Evolutionary conservation across 2,888 invertebrate genomes (phyloP), one percentile per base, ranked within the genome.

Genomic region (Osmoderma eremita): DNA sequence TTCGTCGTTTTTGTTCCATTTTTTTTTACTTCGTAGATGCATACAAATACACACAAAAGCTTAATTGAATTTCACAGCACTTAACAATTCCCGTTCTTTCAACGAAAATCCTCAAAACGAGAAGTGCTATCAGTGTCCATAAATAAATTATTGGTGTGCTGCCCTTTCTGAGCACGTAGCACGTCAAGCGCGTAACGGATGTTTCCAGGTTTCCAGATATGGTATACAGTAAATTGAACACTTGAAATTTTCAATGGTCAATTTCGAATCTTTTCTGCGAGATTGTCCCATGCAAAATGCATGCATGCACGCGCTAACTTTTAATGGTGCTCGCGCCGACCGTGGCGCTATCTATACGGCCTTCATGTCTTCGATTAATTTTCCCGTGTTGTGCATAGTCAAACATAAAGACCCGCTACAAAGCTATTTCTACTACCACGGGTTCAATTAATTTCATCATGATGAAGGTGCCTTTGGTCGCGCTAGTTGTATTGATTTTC

Each of bases 381-480:
- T 61, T 45, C 39, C 45, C 17, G 45, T 61, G 30, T 45, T 8
- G 30, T 30, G 10, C 30, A 30, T 30, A 41, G n/a, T 36, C 30
- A 10, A n/a, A 24, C 30, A 15, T 48, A 45, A 61, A 17, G 20
- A 45, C 22, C 22, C 5, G 15, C 53, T 38, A 13, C 42, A 36
- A 17, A 24, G 58, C 22, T 45, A 61, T 61, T 61, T 61, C 58
- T 56, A 41, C 58, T 61, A n/a, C 45, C 58, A 5, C 3, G 8
- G 36, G 18, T 4, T 61, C 30, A 61, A 61, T 61, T 61, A 61
- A 48, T 45, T 61, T 17, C 30, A 45, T 45, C 45, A 24, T 17
- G 20, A 30, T 30, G 30, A 61, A 61, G 58, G 42, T 61, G 48
- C 58, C 58, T 45, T 61, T 61, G 58, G 30, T 41, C 18, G 30